Evolutionary conservation across 2,113 vertebrate genomes (phyloP).

Genomic region (Pampusana beccarii): DNA sequence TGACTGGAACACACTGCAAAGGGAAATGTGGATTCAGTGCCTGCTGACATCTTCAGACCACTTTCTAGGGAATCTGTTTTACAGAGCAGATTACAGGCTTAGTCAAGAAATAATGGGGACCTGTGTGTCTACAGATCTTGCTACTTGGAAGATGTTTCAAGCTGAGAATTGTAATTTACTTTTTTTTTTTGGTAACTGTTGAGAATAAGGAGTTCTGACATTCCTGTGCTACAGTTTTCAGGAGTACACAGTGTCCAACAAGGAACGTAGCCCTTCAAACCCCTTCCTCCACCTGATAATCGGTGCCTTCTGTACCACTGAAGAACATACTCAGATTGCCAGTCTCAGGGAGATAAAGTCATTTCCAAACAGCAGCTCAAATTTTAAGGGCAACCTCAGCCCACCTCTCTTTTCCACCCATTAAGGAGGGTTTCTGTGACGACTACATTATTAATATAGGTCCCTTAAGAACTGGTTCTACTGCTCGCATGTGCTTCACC

Average conservation of each 20-base stretch:
- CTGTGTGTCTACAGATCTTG: not conserved
- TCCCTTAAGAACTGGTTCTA: not conserved
- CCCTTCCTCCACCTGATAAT: not conserved
- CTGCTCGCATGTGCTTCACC: not conserved
- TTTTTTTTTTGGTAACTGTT: not conserved
- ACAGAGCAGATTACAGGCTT: not conserved
- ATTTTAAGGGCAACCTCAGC: not conserved
- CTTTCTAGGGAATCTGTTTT: not conserved
- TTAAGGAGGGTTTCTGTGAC: not conserved
- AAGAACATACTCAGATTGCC: not conserved
- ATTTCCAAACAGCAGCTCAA: not conserved
- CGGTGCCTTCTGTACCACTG: not conserved
- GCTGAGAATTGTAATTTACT: not conserved
- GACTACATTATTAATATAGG: not conserved
- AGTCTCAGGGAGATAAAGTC: not conserved
- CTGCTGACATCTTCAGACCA: not conserved
- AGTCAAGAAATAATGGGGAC: not conserved
- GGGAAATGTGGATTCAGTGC: not conserved
- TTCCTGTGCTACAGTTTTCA: not conserved
- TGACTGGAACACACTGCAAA: not conserved
- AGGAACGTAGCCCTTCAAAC: not conserved
- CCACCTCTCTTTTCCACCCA: not conserved
- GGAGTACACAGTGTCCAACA: not conserved
- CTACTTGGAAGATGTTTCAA: not conserved
- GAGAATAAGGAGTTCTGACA: not conserved